Base-by-base conservation (phyloP, 2,113 vertebrate species). In the Notiomystis cincta region DNA sequence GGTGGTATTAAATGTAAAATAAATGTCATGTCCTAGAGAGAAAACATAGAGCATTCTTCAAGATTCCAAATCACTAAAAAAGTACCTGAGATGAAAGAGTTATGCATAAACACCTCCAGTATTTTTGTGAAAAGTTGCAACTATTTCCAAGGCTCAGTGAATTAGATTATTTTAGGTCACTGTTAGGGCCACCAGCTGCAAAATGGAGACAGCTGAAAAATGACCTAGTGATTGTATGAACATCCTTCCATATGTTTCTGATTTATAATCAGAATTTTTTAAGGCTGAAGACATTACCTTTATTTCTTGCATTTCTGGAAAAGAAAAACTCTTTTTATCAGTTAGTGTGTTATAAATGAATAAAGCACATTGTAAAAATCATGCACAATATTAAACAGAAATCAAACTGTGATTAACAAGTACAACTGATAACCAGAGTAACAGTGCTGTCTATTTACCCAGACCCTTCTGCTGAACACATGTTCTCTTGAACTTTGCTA, bases 171-270 rank as follows among this genome's bases (percentile, higher is more conserved):
- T 89, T 78, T 62, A 86, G 91, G 89, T 95, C 86, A 82, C 40
- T 31, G 35, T 75, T 60, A 66, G n/a, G 77, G 53, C 60, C 53
- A 71, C 47, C 89, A 96, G 91, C 94, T 95, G 91, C 89, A 89
- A 75, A 81, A 67, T 13, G 70, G 72, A 92, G 24, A 72, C 88
- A 93, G 83, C 35, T 96, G 95, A 72, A 86, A 89, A 96, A 90
- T 75, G 62, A 82, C 58, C 58, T 61, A 72, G 53, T 57, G 88
- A 54, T 57, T 77, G 13, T 83, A 72, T 69, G 91, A 93, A 56
- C 77, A 79, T 78, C 38, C 40, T 78, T 93, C 69, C 93, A 92
- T 84, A 45, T 95, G 94, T 87, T 95, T 91, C 77, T 67, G n/a
- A 84, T 92, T 94, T 94, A 72, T 65, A 88, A 37, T 56, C 51